Evolutionary conservation across 2,113 vertebrate genomes (phyloP).

Genomic region (Malurus alboscapulatus): DNA sequence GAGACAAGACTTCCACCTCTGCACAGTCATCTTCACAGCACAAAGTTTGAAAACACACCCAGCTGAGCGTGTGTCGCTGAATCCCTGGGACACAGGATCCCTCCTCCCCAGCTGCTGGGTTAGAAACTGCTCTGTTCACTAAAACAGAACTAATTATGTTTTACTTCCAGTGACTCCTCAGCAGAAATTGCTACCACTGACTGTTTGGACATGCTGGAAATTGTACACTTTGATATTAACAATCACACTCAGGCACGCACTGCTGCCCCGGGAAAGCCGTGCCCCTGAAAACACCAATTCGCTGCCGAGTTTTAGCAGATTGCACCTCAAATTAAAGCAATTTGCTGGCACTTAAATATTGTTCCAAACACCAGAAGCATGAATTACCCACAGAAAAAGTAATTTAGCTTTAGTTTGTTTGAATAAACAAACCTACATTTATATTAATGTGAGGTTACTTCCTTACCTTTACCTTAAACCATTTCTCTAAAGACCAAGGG

Average conservation of each 20-base stretch:
- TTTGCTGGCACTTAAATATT: constrained; percentile 32
- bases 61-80: not conserved
- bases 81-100: not conserved
- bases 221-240: not conserved
- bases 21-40: not conserved
- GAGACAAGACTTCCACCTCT: constrained; percentile 13
- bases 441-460: not conserved
- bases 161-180: constrained; percentile 23
- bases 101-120: not conserved
- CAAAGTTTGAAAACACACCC: not conserved
- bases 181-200: not conserved
- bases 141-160: not conserved
- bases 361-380: constrained; percentile 2
- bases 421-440: not conserved
- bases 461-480: not conserved
- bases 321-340: constrained; percentile 37
- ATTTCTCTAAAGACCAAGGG: not conserved
- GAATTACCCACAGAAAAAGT: constrained; percentile 22
- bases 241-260: not conserved
- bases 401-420: not conserved
- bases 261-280: not conserved
- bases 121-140: not conserved
- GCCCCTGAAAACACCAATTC: not conserved
- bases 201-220: constrained; percentile 12
- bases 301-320: not conserved